phyloP scores from a whole-genome alignment of 1,140 invertebrate genomes.

The Zaprionus capensis region DNA sequence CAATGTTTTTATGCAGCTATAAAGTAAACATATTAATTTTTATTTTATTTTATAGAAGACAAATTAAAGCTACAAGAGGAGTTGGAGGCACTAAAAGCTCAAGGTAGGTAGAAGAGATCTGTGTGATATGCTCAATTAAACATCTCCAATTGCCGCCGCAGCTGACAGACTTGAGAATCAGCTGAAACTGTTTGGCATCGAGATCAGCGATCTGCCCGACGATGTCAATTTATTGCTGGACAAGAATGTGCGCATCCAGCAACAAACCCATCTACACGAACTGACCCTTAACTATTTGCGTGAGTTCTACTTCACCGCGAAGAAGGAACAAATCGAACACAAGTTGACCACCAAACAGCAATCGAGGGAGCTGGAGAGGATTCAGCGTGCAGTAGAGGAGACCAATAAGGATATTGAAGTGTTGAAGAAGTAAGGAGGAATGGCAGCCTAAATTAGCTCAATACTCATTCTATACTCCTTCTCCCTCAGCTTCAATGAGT shows the following conservation, averaged over 20 bases:
- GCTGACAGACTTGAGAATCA: constrained; percentile 59
- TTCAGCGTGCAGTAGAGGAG: constrained; percentile 20
- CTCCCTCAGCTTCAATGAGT: constrained; percentile 8
- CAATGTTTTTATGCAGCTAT: background rate
- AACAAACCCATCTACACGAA: constrained; percentile 50
- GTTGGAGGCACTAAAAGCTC: constrained; percentile 38
- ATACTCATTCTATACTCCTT: background rate
- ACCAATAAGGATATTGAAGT: constrained; percentile 40
- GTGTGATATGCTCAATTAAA: background rate
- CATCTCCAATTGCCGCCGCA: constrained; percentile 11
- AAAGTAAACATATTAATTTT: background rate
- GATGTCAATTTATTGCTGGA: constrained; percentile 59
- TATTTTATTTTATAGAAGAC: constrained; percentile 24
- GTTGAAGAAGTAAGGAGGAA: constrained; percentile 52
- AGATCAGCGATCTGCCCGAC: constrained; percentile 67
- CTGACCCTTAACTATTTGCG: constrained; percentile 52
- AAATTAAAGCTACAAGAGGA: constrained; percentile 53
- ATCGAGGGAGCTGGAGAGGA: constrained; percentile 39
- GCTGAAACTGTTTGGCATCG: constrained; percentile 57
- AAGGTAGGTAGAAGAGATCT: constrained; percentile 17
- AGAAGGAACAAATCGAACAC: constrained; percentile 64
- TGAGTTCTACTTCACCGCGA: constrained; percentile 57
- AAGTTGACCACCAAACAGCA: constrained; percentile 40
- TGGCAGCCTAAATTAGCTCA: background rate
- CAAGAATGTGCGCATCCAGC: constrained; percentile 55